These are phyloP conservation scores for Salticus scenicus DNA, from an alignment of 2,888 invertebrate species.

Conservation along the genomic window DNA sequence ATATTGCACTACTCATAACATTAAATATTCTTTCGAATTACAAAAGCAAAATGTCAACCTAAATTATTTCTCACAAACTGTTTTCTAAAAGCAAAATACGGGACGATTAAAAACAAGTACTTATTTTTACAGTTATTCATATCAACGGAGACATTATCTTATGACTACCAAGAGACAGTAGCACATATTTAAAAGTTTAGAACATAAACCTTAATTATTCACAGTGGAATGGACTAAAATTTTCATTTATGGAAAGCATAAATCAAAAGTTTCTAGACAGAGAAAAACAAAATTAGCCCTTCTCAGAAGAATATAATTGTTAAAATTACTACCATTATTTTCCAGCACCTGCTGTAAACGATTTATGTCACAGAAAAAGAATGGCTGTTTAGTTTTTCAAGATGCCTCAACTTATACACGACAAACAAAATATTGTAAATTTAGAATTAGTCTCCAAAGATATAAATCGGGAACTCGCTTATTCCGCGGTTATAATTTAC, in stretches of 20 bases:
- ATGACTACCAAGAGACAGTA: constrained; percentile 22
- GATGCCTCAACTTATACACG: too few species aligned
- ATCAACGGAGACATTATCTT: constrained; percentile 41
- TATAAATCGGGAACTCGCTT: too few species aligned
- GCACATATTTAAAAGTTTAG: constrained; percentile 52
- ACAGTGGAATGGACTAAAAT: constrained; percentile 27
- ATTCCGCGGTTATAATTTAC: too few species aligned
- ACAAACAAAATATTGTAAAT: too few species aligned
- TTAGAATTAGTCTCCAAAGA: too few species aligned
- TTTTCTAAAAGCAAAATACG: not conserved
- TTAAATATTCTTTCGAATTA: not conserved
- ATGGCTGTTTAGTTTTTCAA: constrained; percentile 5
- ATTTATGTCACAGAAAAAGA: constrained; percentile 40
- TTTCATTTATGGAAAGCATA: constrained; percentile 52
- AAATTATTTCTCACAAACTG: not conserved
- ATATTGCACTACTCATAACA: too few species aligned
- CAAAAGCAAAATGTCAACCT: not conserved
- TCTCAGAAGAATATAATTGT: constrained; percentile 49
- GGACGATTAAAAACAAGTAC: not conserved
- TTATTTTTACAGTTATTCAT: not conserved
- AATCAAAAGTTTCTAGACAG: constrained; percentile 49
- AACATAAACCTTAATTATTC: constrained; percentile 61
- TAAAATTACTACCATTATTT: constrained; percentile 54
- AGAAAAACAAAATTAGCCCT: constrained; percentile 35
- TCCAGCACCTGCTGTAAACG: constrained; percentile 53